Evolutionary conservation across 2,888 invertebrate genomes (phyloP).

Genomic region (Galeruca laticollis): DNA sequence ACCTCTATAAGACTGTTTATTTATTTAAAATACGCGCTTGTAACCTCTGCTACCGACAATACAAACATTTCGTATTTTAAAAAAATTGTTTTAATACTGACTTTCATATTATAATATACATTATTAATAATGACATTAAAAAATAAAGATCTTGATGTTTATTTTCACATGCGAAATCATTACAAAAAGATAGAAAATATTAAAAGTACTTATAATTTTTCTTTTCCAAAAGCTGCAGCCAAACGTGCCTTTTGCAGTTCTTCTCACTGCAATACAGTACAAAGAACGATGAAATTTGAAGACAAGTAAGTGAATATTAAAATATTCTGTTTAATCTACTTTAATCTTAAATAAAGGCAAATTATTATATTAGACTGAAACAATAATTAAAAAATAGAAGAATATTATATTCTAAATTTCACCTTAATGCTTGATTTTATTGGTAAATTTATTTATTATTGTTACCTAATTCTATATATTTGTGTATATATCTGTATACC

Average conservation of each 20-base stretch:
- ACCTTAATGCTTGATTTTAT: too few species aligned
- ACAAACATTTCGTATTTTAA: slow-evolving; percentile 26
- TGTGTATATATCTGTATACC: too few species aligned
- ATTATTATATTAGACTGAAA: background rate
- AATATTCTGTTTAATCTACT: background rate
- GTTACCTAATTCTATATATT: too few species aligned
- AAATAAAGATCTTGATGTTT: slow-evolving; percentile 56
- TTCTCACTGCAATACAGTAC: slow-evolving; percentile 31
- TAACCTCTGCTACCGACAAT: slow-evolving; percentile 15
- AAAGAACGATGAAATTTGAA: slow-evolving; percentile 30
- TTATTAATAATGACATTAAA: slow-evolving; percentile 50
- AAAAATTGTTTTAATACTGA: background rate
- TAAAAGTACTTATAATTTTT: slow-evolving; percentile 63
- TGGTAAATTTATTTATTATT: too few species aligned
- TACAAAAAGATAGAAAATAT: slow-evolving; percentile 63
- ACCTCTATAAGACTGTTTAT: background rate
- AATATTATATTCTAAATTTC: too few species aligned
- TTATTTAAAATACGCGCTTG: slow-evolving; percentile 26
- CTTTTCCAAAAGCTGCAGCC: slow-evolving; percentile 57
- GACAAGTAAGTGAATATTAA: slow-evolving; percentile 33
- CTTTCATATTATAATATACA: slow-evolving; percentile 14
- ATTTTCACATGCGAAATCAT: slow-evolving; percentile 67
- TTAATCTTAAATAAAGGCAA: too few species aligned
- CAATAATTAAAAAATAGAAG: background rate
- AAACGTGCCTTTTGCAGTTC: slow-evolving; percentile 38